Evolutionary conservation across 2,113 vertebrate species (phyloP), one percentile per base, ranked within the genome.

Genomic region (Cyanoderma ruficeps): DNA sequence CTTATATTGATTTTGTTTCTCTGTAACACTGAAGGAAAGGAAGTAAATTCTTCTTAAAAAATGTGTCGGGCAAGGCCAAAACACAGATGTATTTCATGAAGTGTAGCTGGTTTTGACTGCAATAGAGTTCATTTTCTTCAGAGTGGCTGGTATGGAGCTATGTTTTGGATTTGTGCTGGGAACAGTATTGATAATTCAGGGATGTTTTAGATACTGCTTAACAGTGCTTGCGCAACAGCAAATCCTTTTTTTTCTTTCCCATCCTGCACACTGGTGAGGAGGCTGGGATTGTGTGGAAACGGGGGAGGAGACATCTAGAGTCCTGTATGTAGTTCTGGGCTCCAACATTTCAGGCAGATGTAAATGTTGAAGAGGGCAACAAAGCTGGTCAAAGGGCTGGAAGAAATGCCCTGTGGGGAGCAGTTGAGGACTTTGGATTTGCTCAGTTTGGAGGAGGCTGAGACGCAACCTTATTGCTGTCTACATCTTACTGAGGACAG

Each of bases 391-490:
- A 69, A 39, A 84, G 23, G 13, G 4, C 27, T 75, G 15, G 27
- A 83, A 47, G 11, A 7, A 72, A 41, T 41, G 9, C 39, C 27
- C 37, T 81, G 2, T 27, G 27, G 20, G 50, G 28, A 72, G 8
- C 31, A 53, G 28, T 2, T 20, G 28, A 52, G 13, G 13, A 39
- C 33, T 59, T 67, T n/a, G 52, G 19, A 59, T 67, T 67, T 31
- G 67, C 4, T 8, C 25, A 15, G 19, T 46, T 28, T 39, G 23
- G 19, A 60, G 28, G 46, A 44, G 15, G 9, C 3, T 60, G 28
- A 67, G 28, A 8, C 0, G 0, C 39, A 13, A n/a, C 33, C 9
- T n/a, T 13, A n/a, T 14, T n/a, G 5, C 6, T 75, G 20, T 46
- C 46, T 39, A 18, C 7, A 17, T 17, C 19, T 68, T 59, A 39